Evolutionary conservation across 2,888 invertebrate species (phyloP).

Genomic region (Hanleya hanleyi): DNA sequence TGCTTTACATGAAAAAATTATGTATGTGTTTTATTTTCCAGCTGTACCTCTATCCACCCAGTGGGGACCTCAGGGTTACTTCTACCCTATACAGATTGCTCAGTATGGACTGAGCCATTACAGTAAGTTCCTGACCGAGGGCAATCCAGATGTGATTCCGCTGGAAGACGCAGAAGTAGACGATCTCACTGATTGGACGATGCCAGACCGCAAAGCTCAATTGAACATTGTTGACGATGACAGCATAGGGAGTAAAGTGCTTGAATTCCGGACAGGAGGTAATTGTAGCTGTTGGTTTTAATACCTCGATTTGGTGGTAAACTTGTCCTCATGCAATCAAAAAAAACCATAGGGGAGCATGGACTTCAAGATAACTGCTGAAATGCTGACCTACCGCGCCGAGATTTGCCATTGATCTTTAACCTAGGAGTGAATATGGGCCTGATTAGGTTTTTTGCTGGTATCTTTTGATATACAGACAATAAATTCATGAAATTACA

Average conservation of each 20-base stretch:
- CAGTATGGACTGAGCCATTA: conserved; percentile 98
- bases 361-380: no score
- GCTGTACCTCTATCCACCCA: conserved; percentile 74
- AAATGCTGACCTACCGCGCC: no score
- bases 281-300: no score
- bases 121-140: conserved; percentile 93
- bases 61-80: conserved; percentile 97
- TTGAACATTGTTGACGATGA: conserved; percentile 71
- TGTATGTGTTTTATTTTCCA: conserved; percentile 36
- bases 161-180: conserved; percentile 83
- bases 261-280: conserved; percentile 85
- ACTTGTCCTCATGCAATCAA: no score
- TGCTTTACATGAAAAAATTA: background rate
- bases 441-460: no score
- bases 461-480: no score
- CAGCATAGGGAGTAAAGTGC: conserved; percentile 69
- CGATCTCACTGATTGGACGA: conserved; percentile 78
- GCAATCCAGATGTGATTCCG: conserved; percentile 82
- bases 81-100: conserved; percentile 98
- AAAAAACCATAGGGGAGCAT: no score
- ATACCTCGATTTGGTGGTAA: no score
- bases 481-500: no score
- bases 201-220: conserved; percentile 80
- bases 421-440: no score
- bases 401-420: no score